A percentile compares a stretch with the other conserved stretches of the same genome.
Evolutionary conservation across 2,113 vertebrate genomes (phyloP).

Genomic region (Dolichallabes microphthalmus): DNA sequence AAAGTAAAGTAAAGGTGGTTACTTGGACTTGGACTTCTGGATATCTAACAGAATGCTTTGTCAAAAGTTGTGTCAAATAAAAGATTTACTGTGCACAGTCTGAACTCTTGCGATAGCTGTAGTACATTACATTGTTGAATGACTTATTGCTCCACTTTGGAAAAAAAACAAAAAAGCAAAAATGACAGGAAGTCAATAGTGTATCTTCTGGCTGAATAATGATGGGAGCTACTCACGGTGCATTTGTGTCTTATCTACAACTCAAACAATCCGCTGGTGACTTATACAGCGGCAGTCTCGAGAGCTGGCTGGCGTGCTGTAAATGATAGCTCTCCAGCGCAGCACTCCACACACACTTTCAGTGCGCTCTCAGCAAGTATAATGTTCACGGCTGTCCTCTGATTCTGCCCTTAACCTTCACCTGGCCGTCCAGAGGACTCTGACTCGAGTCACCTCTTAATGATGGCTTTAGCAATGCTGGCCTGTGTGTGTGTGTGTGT

Average conservation of each 20-base stretch:
- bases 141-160: conserved; percentile 9
- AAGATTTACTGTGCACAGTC: neutral
- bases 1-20: neutral
- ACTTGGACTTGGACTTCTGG: too few species aligned
- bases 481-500: neutral
- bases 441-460: conserved; percentile 11
- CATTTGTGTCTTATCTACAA: conserved; percentile 16
- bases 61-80: neutral
- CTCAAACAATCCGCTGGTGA: conserved; percentile 27
- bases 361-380: neutral
- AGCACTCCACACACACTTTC: conserved; percentile 17
- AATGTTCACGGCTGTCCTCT: conserved; percentile 4
- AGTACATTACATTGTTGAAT: conserved; percentile 1
- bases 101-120: neutral
- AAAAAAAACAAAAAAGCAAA: neutral
- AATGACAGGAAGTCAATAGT: conserved; percentile 38
- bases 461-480: conserved; percentile 26
- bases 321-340: conserved; percentile 36
- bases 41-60: neutral
- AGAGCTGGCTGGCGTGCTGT: conserved; percentile 25
- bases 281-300: conserved; percentile 6
- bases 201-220: conserved; percentile 41
- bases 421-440: conserved; percentile 9
- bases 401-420: conserved; percentile 31
- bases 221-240: conserved; percentile 25